Conservation (phyloP, 2,113 vertebrate species). For the Sander lucioperca region DNA sequence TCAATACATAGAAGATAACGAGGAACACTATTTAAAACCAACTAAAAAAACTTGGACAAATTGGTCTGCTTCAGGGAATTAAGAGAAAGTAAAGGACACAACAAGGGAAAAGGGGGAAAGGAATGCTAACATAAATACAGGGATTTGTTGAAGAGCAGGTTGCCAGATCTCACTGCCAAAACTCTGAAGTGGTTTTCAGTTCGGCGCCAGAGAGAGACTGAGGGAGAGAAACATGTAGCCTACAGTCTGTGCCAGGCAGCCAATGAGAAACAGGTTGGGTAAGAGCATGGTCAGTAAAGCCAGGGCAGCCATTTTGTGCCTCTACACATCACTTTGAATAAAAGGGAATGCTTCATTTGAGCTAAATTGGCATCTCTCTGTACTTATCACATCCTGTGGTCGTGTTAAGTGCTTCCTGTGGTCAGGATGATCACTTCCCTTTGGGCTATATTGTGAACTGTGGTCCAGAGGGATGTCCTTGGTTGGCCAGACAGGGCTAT, state of each 20-base stretch:
- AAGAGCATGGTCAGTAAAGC: conserved; percentile 8
- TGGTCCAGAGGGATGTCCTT: conserved; percentile 47
- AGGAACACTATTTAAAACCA: conserved; percentile 35
- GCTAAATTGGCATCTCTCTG: conserved; percentile 62
- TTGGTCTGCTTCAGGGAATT: conserved; percentile 8
- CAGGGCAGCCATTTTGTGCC: conserved; percentile 63
- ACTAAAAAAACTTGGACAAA: conserved; percentile 36
- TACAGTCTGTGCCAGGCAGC: conserved; percentile 52
- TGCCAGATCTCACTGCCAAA: conserved; percentile 66
- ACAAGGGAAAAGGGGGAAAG: conserved; percentile 24
- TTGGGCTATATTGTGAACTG: conserved; percentile 61
- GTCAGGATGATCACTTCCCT: conserved; percentile 82
- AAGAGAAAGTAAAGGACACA: conserved; percentile 48
- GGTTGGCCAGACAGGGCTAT: conserved; percentile 24
- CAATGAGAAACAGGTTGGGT: conserved; percentile 69
- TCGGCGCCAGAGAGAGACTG: conserved; percentile 53
- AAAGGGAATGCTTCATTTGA: conserved; percentile 70
- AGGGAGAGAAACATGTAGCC: conserved; percentile 39
- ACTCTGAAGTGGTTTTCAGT: conserved; percentile 59
- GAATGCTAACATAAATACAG: conserved; percentile 56
- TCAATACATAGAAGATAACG: conserved; percentile 35
- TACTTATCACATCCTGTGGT: conserved; percentile 69
- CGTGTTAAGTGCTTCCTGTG: conserved; percentile 74
- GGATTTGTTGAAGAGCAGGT: conserved; percentile 43
- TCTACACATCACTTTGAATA: conserved; percentile 45